Conservation (phyloP, 2,113 vertebrate species). For the Osmerus mordax region DNA sequence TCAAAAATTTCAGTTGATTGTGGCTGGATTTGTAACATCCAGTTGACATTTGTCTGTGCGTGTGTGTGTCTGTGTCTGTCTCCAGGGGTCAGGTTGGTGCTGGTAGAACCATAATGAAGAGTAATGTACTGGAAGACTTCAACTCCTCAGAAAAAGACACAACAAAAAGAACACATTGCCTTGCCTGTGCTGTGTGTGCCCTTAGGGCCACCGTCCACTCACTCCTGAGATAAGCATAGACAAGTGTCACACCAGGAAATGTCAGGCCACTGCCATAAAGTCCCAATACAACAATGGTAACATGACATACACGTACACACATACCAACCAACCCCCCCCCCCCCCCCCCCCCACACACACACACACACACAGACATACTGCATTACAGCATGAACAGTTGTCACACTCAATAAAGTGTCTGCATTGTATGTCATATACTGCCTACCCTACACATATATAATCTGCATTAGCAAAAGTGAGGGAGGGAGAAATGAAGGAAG, state of each 20-base stretch:
- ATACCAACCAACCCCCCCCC: background rate
- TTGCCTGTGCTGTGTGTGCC: conserved; percentile 39
- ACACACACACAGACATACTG: conserved; percentile 1
- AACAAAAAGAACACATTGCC: conserved; percentile 32
- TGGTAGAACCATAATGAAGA: conserved; percentile 48
- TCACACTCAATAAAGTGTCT: too few relatives aligned
- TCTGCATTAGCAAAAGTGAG: too few relatives aligned
- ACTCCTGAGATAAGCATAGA: conserved; percentile 34
- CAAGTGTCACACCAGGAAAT: conserved; percentile 39
- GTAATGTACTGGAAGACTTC: conserved; percentile 36
- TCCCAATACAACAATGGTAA: conserved; percentile 24
- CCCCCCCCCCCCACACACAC: background rate
- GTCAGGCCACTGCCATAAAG: conserved; percentile 29
- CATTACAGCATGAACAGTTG: background rate
- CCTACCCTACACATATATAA: too few relatives aligned
- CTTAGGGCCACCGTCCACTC: conserved; percentile 41
- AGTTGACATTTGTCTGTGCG: conserved; percentile 13
- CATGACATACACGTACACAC: background rate
- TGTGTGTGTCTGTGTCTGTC: background rate
- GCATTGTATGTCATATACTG: too few relatives aligned
- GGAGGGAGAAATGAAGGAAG: too few relatives aligned
- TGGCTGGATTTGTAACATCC: too few relatives aligned
- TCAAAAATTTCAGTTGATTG: too few relatives aligned
- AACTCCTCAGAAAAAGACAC: conserved; percentile 19
- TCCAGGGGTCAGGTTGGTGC: conserved; percentile 32